Conservation (phyloP, 2,113 vertebrate genomes). For the Grallaria varia region DNA sequence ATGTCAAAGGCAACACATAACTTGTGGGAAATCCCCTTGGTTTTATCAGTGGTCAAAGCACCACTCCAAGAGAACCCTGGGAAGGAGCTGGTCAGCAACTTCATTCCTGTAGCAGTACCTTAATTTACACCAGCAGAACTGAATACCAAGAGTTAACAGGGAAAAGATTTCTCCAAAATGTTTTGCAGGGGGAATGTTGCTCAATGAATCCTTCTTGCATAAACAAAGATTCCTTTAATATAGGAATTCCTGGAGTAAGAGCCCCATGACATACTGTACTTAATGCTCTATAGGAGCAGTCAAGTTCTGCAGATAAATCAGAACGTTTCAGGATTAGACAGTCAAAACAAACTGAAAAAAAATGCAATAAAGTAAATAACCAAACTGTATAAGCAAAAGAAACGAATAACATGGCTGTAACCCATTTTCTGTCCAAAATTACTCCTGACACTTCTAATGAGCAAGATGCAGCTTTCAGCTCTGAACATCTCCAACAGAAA, state of each 20-base stretch:
- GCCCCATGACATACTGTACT: neutral
- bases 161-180: neutral
- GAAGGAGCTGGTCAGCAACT: neutral
- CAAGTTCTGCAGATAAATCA: neutral
- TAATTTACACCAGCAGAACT: neutral
- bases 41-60: neutral
- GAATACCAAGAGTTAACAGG: neutral
- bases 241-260: neutral
- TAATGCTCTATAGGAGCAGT: neutral
- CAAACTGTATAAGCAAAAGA: neutral
- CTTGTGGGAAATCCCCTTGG: neutral
- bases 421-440: neutral
- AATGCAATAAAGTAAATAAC: neutral
- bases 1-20: rapidly evolving
- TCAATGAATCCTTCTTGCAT: slow-evolving; percentile 42
- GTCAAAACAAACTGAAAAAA: neutral
- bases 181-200: neutral
- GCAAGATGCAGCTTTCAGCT: neutral
- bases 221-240: slow-evolving; percentile 48
- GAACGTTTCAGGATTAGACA: neutral
- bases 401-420: neutral
- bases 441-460: neutral
- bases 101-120: neutral
- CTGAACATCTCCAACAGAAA: neutral
- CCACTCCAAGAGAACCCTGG: neutral